Percentiles rank a stretch among this genome's conserved stretches.
These are phyloP conservation scores for Acrocephalus scirpaceus DNA, from an alignment of 2,797 vertebrate species.

Conservation along the genomic window DNA sequence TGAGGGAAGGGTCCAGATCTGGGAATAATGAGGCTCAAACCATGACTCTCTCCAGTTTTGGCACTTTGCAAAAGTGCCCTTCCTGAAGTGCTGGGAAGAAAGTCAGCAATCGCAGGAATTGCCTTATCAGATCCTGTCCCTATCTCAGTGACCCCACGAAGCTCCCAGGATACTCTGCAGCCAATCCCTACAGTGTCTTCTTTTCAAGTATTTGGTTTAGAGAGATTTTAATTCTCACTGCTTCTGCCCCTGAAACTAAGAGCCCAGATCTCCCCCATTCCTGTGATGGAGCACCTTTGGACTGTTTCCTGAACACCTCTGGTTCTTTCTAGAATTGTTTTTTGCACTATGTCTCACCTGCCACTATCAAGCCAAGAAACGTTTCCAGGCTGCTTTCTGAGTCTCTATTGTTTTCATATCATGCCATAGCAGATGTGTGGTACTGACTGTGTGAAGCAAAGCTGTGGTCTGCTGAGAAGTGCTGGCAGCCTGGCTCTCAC, in stretches of 20 bases:
- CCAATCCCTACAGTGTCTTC: neutral
- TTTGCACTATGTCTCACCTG: neutral
- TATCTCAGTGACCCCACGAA: neutral
- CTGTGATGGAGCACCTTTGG: neutral
- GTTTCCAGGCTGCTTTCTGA: neutral
- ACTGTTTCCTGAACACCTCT: neutral
- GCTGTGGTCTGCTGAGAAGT: accelerated
- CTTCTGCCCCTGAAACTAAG: neutral
- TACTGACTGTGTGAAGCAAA: neutral
- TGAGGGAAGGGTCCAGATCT: neutral
- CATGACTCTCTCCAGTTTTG: neutral
- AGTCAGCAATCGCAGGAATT: neutral
- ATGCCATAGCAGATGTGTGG: neutral
- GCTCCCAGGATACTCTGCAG: neutral
- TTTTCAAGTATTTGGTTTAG: neutral
- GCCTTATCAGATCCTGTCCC: neutral
- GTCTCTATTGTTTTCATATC: neutral
- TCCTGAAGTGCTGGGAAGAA: neutral
- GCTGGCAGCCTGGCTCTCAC: neutral
- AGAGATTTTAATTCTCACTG: neutral
- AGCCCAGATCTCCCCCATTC: neutral
- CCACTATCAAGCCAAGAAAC: neutral
- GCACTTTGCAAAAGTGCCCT: neutral
- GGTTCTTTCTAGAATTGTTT: neutral
- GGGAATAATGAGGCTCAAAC: neutral